Conservation (phyloP, 2,888 invertebrate genomes). For the Latrodectus hesperus region DNA sequence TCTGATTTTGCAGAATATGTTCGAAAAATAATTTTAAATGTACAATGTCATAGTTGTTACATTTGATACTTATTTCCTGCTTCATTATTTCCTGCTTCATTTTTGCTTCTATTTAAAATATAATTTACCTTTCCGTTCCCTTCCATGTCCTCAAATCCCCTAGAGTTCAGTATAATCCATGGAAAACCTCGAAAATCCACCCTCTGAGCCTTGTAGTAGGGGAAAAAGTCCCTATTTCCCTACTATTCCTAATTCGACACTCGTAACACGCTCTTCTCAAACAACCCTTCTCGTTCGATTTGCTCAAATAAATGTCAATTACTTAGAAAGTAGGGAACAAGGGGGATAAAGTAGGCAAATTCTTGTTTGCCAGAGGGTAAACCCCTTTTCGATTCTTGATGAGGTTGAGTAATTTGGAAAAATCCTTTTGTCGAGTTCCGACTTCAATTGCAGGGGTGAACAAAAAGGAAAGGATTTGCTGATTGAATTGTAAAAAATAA, state of each 20-base stretch:
- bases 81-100: background rate
- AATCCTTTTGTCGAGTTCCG: background rate
- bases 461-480: no score
- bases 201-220: background rate
- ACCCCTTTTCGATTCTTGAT: constrained; percentile 23
- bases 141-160: background rate
- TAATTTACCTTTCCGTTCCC: background rate
- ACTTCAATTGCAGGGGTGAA: no score
- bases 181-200: constrained; percentile 18
- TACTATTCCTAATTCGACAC: constrained; percentile 17
- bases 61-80: background rate
- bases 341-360: constrained; percentile 20
- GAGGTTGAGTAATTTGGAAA: constrained; percentile 12
- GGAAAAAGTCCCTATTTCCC: background rate
- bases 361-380: constrained; percentile 35
- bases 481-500: no score
- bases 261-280: constrained; percentile 18
- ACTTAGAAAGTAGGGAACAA: constrained; percentile 20
- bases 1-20: no score
- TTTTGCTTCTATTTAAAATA: background rate
- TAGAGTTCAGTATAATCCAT: constrained; percentile 16
- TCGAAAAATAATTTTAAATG: no score
- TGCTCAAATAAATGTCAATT: constrained; percentile 58
- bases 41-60: background rate
- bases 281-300: constrained; percentile 8